These are phyloP conservation scores for Labeo rohita DNA, from an alignment of 2,113 vertebrate genomes.

Conservation along the genomic window DNA sequence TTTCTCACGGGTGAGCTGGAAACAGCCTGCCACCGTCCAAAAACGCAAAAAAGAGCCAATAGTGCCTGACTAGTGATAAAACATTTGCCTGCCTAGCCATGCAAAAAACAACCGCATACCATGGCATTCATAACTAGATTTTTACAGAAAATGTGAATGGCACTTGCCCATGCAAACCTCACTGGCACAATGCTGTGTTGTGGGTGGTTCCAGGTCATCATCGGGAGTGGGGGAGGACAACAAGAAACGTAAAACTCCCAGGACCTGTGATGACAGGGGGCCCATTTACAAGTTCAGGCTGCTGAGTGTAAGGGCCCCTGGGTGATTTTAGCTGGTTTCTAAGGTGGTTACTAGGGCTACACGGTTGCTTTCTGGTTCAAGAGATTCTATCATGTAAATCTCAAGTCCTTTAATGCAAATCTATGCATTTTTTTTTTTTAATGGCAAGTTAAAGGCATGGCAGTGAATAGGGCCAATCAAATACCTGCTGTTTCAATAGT, in stretches of 20 bases:
- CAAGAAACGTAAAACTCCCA: not conserved
- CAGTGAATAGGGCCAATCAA: not conserved
- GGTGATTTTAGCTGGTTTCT: not conserved
- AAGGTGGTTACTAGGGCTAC: not conserved
- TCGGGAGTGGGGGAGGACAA: not conserved
- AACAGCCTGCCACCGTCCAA: slow-evolving; percentile 39
- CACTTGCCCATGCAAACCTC: not conserved
- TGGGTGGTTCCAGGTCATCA: not conserved
- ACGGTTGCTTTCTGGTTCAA: not conserved
- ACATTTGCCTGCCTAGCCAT: not conserved
- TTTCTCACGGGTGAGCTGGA: slow-evolving; percentile 68
- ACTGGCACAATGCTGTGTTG: not conserved
- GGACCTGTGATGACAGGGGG: too few species aligned
- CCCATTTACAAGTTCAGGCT: not conserved
- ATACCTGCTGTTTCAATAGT: not conserved
- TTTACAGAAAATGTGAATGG: not conserved
- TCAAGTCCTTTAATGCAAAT: not conserved
- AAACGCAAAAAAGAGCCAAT: not conserved
- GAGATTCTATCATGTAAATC: not conserved
- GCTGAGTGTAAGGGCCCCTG: not conserved
- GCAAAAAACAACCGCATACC: not conserved
- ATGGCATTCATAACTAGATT: not conserved
- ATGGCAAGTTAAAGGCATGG: not conserved
- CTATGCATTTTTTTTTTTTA: not conserved
- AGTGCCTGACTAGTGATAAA: not conserved